Base-by-base conservation (phyloP, 2,888 invertebrate genomes). In the Leptinotarsa juncta region DNA sequence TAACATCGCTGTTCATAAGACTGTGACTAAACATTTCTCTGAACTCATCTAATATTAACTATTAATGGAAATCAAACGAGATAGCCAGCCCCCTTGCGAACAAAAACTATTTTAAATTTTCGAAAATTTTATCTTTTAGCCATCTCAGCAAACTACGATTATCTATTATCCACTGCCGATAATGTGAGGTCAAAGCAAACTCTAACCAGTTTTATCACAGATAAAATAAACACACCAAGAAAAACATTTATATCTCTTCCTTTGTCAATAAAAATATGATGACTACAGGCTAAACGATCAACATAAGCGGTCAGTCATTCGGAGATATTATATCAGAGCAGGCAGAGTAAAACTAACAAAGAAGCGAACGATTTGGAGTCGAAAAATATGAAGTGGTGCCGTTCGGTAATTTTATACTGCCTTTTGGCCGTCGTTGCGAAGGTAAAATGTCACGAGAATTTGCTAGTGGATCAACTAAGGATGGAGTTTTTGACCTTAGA, bases 401-500 rank as follows among this genome's bases (percentile, higher is more conserved):
- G 32, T 26, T 18, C 65, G 26, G 16, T 15, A 51, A 18, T 72
- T 70, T 14, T 62, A 26, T 68, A 26, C n/a, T 66, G 49, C 55
- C 26, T 70, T 73, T 70, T 70, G 15, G 55, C 23, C 65, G 65
- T 66, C 48, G 55, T 62, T 15, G 10, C 51, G 53, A 26, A 23
- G 53, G 26, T 53, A 16, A 53, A 51, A 60, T 67, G 67, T 23
- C n/a, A 67, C 14, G 57, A 74, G 26, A 77, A 76, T 60, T 55
- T 80, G 10, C 71, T 80, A 3, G 89, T 93, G n/a, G 94, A 94
- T 84, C 84, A 89, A 72, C 83, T 92, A 73, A 90, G 94, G 57
- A 87, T 89, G 16, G 89, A 91, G 68, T 91, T 94, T 82, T 87
- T 92, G 62, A 84, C 87, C 23, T 81, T 93, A 69, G 93, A 94